These are phyloP conservation scores for Scopus umbretta DNA, from an alignment of 2,113 vertebrate genomes.

Conservation along the genomic window DNA sequence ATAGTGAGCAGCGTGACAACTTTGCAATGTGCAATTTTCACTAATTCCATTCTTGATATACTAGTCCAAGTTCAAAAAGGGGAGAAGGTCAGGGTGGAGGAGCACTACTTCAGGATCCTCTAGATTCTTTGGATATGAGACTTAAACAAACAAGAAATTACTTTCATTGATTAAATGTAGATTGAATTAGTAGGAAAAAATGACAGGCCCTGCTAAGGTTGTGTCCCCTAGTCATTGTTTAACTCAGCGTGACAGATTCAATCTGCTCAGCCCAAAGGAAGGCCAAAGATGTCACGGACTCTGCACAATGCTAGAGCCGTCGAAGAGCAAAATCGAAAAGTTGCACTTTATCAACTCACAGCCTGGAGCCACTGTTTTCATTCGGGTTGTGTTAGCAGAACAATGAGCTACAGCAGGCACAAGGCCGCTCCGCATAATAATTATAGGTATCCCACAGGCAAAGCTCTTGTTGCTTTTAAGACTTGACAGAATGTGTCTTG, in stretches of 20 bases:
- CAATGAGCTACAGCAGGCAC: conserved; percentile 77
- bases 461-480: conserved; percentile 80
- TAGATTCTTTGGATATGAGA: conserved; percentile 69
- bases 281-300: conserved; percentile 75
- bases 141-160: conserved; percentile 88
- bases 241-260: conserved; percentile 86
- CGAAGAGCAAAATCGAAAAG: conserved; percentile 81
- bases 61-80: conserved; percentile 35
- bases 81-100: conserved; percentile 61
- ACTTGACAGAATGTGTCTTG: conserved; percentile 81
- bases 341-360: conserved; percentile 83
- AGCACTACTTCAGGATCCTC: conserved; percentile 65
- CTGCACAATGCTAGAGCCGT: conserved; percentile 70
- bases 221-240: conserved; percentile 82
- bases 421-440: conserved; percentile 73
- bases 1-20: background rate
- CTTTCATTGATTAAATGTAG: conserved; percentile 89
- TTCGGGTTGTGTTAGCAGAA: conserved; percentile 76
- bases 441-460: conserved; percentile 84
- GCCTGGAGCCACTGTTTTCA: conserved; percentile 82
- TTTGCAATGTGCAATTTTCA: conserved; percentile 3
- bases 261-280: conserved; percentile 81
- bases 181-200: conserved; percentile 84
- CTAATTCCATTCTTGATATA: conserved; percentile 27
- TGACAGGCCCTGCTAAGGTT: conserved; percentile 78